These are phyloP conservation scores for Caenorhabditis doughertyi DNA, from an alignment of 2,888 invertebrate genomes.

Conservation along the genomic window DNA sequence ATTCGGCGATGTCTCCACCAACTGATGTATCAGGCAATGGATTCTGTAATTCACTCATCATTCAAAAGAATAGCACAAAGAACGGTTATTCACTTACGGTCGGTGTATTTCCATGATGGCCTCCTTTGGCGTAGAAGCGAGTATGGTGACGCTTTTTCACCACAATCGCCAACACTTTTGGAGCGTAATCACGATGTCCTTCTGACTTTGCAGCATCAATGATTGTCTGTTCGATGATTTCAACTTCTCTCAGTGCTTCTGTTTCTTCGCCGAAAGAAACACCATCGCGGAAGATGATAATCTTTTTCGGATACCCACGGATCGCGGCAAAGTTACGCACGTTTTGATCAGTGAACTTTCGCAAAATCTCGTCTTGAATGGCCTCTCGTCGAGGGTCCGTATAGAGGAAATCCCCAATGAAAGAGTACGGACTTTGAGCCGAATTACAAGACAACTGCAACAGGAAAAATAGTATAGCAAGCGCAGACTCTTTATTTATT, in stretches of 20 bases:
- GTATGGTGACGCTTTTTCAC: constrained; percentile 66
- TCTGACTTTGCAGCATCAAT: constrained; percentile 34
- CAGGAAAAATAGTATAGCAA: neutral
- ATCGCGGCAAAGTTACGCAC: constrained; percentile 39
- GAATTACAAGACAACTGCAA: constrained; percentile 61
- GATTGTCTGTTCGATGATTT: constrained; percentile 53
- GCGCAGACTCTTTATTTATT: too few relatives aligned
- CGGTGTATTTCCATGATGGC: constrained; percentile 47
- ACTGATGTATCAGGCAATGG: constrained; percentile 61
- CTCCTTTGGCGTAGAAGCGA: constrained; percentile 55
- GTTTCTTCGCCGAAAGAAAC: constrained; percentile 62
- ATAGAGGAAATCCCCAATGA: constrained; percentile 62
- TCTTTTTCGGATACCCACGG: constrained; percentile 58
- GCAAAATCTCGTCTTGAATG: constrained; percentile 57
- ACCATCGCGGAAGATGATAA: constrained; percentile 65
- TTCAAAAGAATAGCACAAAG: neutral
- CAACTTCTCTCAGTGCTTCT: constrained; percentile 44
- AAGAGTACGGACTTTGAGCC: constrained; percentile 54
- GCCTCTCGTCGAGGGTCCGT: constrained; percentile 59
- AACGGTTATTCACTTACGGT: too few relatives aligned
- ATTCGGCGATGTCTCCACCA: constrained; percentile 64
- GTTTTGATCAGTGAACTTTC: constrained; percentile 48
- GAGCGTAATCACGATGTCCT: constrained; percentile 49
- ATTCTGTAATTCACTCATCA: constrained; percentile 38
- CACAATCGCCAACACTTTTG: constrained; percentile 53